A percentile compares a stretch with the other conserved stretches of the same genome.
Conservation (phyloP, 2,113 vertebrate species). For the Oxyura jamaicensis region DNA sequence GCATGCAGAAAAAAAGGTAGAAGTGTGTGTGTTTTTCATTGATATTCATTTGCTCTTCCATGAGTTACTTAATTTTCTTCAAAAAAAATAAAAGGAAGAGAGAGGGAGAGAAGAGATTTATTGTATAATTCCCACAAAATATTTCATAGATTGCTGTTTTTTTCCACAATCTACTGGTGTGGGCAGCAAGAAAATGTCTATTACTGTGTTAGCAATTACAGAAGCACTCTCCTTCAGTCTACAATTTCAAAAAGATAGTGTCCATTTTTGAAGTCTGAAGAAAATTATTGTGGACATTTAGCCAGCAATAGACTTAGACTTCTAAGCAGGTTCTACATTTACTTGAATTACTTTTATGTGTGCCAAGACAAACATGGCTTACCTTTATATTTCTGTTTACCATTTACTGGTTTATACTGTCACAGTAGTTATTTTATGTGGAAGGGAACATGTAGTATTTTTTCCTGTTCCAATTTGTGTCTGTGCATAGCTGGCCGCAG, state of each 20-base stretch:
- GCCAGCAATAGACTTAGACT: slow-evolving; percentile 17
- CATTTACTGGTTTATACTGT: slow-evolving; percentile 1
- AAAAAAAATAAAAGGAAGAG: not conserved
- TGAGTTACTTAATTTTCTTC: not conserved
- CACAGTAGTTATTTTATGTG: slow-evolving; percentile 5
- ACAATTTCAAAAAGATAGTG: slow-evolving; percentile 16
- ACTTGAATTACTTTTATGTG: slow-evolving; percentile 40
- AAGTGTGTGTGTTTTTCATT: not conserved
- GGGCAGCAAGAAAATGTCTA: slow-evolving; percentile 14
- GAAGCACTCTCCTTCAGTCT: not conserved
- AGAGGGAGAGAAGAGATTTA: not conserved
- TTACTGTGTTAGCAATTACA: slow-evolving; percentile 12
- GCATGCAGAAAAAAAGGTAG: not conserved
- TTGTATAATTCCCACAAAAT: not conserved
- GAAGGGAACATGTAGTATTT: not conserved
- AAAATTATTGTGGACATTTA: slow-evolving; percentile 55
- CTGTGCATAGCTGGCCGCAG: not conserved
- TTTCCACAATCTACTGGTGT: not conserved
- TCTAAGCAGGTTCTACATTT: slow-evolving; percentile 14
- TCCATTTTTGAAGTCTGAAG: slow-evolving; percentile 36
- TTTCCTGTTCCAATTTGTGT: not conserved
- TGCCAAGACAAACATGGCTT: not conserved
- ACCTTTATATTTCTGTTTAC: slow-evolving; percentile 35
- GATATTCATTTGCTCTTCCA: slow-evolving; percentile 9
- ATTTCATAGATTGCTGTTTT: not conserved